Conservation (phyloP, 2,797 vertebrate genomes). For the Rhyacichthys aspro region DNA sequence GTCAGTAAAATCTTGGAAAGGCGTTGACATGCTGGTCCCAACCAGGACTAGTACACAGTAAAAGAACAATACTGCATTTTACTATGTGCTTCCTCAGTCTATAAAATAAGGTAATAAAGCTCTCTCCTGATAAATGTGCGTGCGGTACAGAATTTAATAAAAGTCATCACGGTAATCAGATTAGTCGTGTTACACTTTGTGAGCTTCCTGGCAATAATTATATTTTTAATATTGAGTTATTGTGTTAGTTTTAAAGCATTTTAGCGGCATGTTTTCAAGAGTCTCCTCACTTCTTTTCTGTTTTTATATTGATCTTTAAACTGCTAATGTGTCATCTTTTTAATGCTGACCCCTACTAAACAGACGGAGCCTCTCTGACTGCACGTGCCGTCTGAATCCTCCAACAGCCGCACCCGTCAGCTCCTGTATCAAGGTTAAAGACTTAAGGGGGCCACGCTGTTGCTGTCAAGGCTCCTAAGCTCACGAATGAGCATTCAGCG, state of each 20-base stretch:
- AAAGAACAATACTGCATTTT: conserved; percentile 16
- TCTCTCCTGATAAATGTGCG: conserved; percentile 30
- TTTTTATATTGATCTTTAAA: conserved; percentile 43
- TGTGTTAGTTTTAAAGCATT: conserved; percentile 18
- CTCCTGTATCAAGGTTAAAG: conserved; percentile 47
- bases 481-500: conserved; percentile 25
- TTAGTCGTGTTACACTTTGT: conserved; percentile 13
- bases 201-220: conserved; percentile 9
- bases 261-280: conserved; percentile 7
- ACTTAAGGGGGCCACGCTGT: conserved; percentile 39
- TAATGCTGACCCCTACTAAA: conserved; percentile 18
- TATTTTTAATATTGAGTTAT: conserved; percentile 17
- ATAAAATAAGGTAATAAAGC: conserved; percentile 32
- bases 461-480: conserved; percentile 18
- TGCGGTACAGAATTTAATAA: conserved; percentile 1
- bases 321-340: conserved; percentile 32
- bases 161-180: conserved; percentile 2
- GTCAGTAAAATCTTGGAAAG: conserved; percentile 39
- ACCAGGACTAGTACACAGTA: background rate
- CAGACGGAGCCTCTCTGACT: conserved; percentile 13
- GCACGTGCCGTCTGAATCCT: conserved; percentile 10
- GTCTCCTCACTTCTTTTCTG: conserved; percentile 12
- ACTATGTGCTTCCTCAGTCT: conserved; percentile 20
- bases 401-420: conserved; percentile 25
- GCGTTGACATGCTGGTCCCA: conserved; percentile 12